Evolutionary conservation across 2,113 vertebrate genomes (phyloP).

Genomic region (Charina bottae): DNA sequence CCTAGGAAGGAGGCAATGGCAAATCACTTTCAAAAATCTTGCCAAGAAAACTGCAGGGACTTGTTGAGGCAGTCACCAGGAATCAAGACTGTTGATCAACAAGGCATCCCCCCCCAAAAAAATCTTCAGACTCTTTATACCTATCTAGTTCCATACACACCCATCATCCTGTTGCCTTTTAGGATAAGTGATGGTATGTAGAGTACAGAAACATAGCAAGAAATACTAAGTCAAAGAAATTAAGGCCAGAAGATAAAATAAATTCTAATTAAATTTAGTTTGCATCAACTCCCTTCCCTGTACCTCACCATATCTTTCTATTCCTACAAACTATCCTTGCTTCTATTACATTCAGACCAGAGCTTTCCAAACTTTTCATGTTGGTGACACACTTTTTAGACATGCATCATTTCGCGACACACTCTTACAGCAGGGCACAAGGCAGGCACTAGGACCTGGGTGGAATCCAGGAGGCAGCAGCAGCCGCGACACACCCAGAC

Average conservation of each 20-base stretch:
- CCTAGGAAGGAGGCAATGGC: background rate
- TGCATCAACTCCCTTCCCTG: background rate
- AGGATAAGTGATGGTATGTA: background rate
- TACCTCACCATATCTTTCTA: background rate
- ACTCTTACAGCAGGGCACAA: too few relatives aligned
- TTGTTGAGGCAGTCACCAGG: background rate
- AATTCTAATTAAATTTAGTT: background rate
- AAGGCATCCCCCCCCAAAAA: fast-evolving
- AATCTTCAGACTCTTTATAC: background rate
- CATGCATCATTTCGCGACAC: too few relatives aligned
- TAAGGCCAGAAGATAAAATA: background rate
- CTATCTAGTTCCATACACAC: background rate
- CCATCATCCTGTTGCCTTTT: background rate
- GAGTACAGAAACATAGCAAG: background rate
- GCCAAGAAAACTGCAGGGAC: background rate
- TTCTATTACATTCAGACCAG: background rate
- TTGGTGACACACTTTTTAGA: too few relatives aligned
- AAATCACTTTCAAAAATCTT: background rate
- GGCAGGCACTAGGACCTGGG: too few relatives aligned
- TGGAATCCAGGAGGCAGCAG: too few relatives aligned
- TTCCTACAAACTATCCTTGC: background rate
- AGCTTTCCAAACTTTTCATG: too few relatives aligned
- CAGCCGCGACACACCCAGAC: too few relatives aligned
- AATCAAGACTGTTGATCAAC: background rate
- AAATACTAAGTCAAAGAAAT: background rate